phyloP scores from a whole-genome alignment of 2,797 vertebrate species.

The Xenentodon cancila region DNA sequence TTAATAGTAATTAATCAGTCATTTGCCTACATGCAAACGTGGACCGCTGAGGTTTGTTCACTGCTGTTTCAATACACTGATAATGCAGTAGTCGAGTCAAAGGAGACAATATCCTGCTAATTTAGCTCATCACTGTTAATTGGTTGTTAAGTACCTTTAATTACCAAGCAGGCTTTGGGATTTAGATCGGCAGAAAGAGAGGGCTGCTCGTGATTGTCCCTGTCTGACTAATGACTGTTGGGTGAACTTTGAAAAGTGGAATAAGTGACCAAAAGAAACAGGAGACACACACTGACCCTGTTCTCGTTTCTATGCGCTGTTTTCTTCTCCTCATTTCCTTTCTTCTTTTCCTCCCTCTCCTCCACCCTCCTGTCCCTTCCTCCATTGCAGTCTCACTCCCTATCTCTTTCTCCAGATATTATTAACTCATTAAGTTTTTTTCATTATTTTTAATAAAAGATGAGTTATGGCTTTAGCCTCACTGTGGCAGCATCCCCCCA shows the following conservation, averaged over 20 bases:
- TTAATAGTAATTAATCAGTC: slow-evolving; percentile 84
- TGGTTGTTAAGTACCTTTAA: slow-evolving; percentile 83
- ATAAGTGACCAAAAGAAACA: slow-evolving; percentile 61
- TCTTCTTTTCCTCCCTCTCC: slow-evolving; percentile 43
- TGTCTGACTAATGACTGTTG: slow-evolving; percentile 61
- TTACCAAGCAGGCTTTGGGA: slow-evolving; percentile 78
- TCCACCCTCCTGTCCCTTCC: slow-evolving; percentile 69
- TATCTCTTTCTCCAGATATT: slow-evolving; percentile 80
- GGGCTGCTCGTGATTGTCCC: slow-evolving; percentile 51
- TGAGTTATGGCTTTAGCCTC: slow-evolving; percentile 84
- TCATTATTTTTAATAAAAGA: slow-evolving; percentile 84
- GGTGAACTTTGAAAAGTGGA: slow-evolving; percentile 69
- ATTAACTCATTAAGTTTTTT: slow-evolving; percentile 84
- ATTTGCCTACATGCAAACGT: slow-evolving; percentile 81
- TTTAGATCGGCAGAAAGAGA: slow-evolving; percentile 62
- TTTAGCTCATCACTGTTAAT: slow-evolving; percentile 83
- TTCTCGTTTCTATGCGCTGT: slow-evolving; percentile 31
- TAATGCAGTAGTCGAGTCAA: slow-evolving; percentile 75
- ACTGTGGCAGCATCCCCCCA: slow-evolving; percentile 71
- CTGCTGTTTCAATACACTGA: slow-evolving; percentile 68
- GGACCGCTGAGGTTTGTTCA: slow-evolving; percentile 78
- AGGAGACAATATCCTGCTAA: slow-evolving; percentile 80
- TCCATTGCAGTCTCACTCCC: slow-evolving; percentile 69
- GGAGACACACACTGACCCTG: slow-evolving; percentile 56
- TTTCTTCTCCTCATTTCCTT: slow-evolving; percentile 37